Evolutionary conservation across 2,113 vertebrate species (phyloP).

Genomic region (Zosterops pallidus): DNA sequence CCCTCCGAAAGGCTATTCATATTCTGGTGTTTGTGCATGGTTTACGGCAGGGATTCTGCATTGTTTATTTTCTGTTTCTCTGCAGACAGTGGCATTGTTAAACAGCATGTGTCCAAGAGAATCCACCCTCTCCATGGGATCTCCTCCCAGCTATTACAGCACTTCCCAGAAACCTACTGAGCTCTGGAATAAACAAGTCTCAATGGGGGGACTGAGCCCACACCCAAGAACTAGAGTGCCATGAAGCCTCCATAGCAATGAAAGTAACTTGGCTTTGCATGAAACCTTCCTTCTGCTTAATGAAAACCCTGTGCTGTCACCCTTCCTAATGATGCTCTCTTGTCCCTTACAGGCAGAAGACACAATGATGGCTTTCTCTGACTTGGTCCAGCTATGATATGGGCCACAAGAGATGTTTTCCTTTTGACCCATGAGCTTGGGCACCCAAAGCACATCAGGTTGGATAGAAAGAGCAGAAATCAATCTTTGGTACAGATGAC

Average conservation of each 20-base stretch:
- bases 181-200: slow-evolving; percentile 60
- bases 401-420: background rate
- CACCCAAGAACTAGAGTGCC: slow-evolving; percentile 44
- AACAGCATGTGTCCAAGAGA: slow-evolving; percentile 39
- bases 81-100: slow-evolving; percentile 60
- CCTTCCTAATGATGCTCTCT: background rate
- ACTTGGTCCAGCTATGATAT: background rate
- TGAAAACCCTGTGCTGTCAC: slow-evolving; percentile 55
- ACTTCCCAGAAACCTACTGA: slow-evolving; percentile 61
- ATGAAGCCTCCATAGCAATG: slow-evolving; percentile 53
- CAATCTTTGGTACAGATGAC: background rate
- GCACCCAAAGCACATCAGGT: background rate
- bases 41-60: slow-evolving; percentile 51
- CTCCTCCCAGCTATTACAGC: slow-evolving; percentile 63
- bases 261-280: slow-evolving; percentile 51
- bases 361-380: slow-evolving; percentile 1
- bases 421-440: background rate
- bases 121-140: slow-evolving; percentile 54
- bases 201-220: slow-evolving; percentile 42
- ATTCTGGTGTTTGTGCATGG: slow-evolving; percentile 57
- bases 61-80: slow-evolving; percentile 47
- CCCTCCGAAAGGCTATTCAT: slow-evolving; percentile 24
- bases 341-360: slow-evolving; percentile 7
- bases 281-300: slow-evolving; percentile 37
- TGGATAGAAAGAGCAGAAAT: background rate